Base-by-base conservation (phyloP, 92 coral and sea anemone species). In the Siderastrea radians region DNA sequence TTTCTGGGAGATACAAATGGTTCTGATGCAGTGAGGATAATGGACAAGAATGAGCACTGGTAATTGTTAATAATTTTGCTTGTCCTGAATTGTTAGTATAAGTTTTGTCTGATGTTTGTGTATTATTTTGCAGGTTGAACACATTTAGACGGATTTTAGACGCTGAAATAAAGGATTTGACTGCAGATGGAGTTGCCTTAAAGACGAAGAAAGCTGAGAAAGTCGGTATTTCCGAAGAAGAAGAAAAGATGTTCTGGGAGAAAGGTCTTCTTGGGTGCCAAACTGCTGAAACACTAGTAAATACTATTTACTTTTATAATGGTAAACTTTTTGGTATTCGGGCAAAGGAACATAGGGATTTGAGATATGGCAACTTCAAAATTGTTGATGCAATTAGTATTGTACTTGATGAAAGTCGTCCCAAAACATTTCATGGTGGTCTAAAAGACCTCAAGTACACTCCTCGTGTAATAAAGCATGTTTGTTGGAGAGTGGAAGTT, bases 361-460 rank as follows among this genome's bases (percentile, higher is more conserved):
- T 58, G 6, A 12, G 63, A 15, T 58, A n/a, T n/a, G n/a, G n/a
- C n/a, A n/a, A n/a, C n/a, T n/a, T n/a, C n/a, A n/a, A n/a, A n/a
- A n/a, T n/a, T n/a, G n/a, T n/a, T 72, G 57, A 72, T 72, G 55
- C 77, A 72, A 50, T 45, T 72, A 61, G 15, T 78, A 49, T 89
- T 70, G 86, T 74, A 44, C 89, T 61, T 66, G 93, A 89, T 86
- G 91, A 93, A 75, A 92, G 87, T 70, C 80, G 70, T 15, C 89
- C 93, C 0, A 93, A 93, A 82, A 93, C 89, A 46, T 89, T 68
- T 62, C 91, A 89, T 54, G 91, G 95, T 38, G 93, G 93, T 45
- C 51, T 93, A 65, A 85, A 81, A 77, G 91, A 89, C 66, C 55
- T 92, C 15, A 93, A 93, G 68, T 66, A 74, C 62, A 90, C 44